These are phyloP conservation scores for Cinclus cinclus DNA, from an alignment of 2,113 vertebrate genomes.

Conservation along the genomic window DNA sequence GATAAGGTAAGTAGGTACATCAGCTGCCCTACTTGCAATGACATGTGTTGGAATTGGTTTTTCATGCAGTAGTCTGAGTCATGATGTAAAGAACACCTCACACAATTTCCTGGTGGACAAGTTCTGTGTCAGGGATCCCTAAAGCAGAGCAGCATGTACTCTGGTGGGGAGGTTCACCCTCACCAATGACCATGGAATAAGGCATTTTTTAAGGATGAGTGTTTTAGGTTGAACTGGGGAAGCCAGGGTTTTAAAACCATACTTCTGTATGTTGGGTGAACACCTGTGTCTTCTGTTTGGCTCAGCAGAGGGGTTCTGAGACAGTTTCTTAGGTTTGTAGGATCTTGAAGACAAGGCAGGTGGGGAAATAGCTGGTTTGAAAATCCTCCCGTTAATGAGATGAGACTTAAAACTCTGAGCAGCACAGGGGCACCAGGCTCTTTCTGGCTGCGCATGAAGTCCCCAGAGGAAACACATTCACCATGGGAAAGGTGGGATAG, in stretches of 20 bases:
- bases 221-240: neutral
- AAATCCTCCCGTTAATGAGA: neutral
- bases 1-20: neutral
- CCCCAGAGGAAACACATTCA: fast-evolving
- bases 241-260: neutral
- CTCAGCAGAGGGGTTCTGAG: neutral
- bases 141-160: neutral
- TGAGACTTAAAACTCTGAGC: neutral
- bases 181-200: fast-evolving
- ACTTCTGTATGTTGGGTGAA: neutral
- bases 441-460: neutral
- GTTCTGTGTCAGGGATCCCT: fast-evolving
- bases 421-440: neutral
- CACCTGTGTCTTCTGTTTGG: neutral
- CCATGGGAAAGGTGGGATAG: fast-evolving
- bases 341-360: neutral
- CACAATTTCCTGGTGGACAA: fast-evolving
- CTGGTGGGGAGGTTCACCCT: neutral
- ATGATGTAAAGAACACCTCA: fast-evolving
- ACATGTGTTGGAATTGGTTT: neutral
- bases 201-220: neutral
- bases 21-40: neutral
- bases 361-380: neutral
- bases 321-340: neutral
- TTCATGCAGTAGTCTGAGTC: neutral